A percentile compares a stretch with the other conserved stretches of the same genome.
These are phyloP conservation scores for Acanthochromis polyacanthus DNA, from an alignment of 2,113 vertebrate species.

Conservation along the genomic window DNA sequence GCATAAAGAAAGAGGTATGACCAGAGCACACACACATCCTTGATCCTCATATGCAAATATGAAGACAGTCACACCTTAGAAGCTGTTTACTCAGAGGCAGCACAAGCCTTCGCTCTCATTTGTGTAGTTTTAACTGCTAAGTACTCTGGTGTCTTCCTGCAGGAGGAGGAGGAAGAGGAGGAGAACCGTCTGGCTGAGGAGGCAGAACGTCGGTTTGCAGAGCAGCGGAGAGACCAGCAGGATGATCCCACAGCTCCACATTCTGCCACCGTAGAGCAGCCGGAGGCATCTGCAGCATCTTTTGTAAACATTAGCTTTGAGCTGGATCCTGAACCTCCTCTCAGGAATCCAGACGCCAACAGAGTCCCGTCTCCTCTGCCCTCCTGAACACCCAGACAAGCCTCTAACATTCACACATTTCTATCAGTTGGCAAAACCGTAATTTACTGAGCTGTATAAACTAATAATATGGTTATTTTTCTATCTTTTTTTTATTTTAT, in stretches of 20 bases:
- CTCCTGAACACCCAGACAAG: slow-evolving; percentile 77
- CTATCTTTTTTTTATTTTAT: slow-evolving; percentile 30
- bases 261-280: slow-evolving; percentile 83
- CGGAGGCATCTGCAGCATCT: slow-evolving; percentile 85
- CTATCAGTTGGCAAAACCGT: slow-evolving; percentile 10
- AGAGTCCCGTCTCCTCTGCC: slow-evolving; percentile 86
- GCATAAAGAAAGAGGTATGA: slow-evolving; percentile 96
- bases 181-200: slow-evolving; percentile 93
- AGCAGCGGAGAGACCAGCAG: slow-evolving; percentile 82
- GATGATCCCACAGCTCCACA: slow-evolving; percentile 78
- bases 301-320: slow-evolving; percentile 96
- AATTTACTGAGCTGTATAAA: slow-evolving; percentile 19
- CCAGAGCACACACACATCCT: not conserved
- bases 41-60: slow-evolving; percentile 7
- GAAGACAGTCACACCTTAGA: not conserved
- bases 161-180: slow-evolving; percentile 97
- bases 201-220: slow-evolving; percentile 88
- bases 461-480: slow-evolving; percentile 54
- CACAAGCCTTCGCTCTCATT: not conserved
- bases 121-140: not conserved
- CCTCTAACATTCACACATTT: slow-evolving; percentile 7
- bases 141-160: slow-evolving; percentile 2
- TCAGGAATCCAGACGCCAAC: slow-evolving; percentile 79
- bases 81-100: not conserved
- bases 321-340: slow-evolving; percentile 86